Conservation (phyloP, 2,797 vertebrate genomes). For the Prionace glauca region DNA sequence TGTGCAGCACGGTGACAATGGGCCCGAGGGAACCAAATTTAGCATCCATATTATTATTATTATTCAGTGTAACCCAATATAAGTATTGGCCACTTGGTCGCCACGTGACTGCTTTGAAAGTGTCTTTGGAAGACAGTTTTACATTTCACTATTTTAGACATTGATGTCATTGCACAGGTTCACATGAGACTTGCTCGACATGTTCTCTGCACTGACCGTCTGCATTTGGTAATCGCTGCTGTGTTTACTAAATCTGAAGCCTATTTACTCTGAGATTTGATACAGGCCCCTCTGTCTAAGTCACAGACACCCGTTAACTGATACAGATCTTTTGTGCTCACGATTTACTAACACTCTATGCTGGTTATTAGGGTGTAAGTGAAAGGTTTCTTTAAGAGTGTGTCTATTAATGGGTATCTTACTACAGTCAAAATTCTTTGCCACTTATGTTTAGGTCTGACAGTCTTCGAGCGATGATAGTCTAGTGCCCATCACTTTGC, state of each 20-base stretch:
- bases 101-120: background rate
- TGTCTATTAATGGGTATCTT: background rate
- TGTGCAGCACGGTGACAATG: background rate
- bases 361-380: background rate
- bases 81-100: background rate
- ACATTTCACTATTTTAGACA: background rate
- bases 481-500: background rate
- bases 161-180: background rate
- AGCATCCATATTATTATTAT: background rate
- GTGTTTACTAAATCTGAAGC: background rate
- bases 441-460: background rate
- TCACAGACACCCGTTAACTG: background rate
- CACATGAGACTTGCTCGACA: background rate
- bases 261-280: background rate
- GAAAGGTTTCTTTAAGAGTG: background rate
- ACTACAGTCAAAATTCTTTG: background rate
- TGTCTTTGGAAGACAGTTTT: background rate
- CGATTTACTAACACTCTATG: background rate
- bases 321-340: background rate
- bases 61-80: background rate
- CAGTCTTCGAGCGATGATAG: background rate
- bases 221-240: background rate
- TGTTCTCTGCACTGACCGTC: background rate
- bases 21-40: background rate
- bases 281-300: background rate